These are phyloP conservation scores for Oxyura jamaicensis DNA, from an alignment of 2,113 vertebrate genomes.

Conservation along the genomic window DNA sequence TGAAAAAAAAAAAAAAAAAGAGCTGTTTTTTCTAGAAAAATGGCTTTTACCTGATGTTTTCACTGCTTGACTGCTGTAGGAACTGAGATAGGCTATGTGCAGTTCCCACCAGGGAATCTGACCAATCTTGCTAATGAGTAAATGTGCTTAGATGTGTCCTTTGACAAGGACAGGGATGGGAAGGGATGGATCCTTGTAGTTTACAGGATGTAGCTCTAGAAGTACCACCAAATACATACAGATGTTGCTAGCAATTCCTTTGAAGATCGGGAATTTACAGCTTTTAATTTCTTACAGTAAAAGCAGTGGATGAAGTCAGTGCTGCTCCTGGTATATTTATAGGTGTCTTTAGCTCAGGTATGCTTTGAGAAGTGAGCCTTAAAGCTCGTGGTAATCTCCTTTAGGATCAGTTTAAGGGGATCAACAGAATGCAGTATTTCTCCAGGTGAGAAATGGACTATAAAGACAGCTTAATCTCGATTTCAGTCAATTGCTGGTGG, in stretches of 20 bases:
- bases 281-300: not conserved
- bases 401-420: not conserved
- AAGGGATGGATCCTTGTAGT: too few species aligned
- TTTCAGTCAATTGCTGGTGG: not conserved
- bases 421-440: not conserved
- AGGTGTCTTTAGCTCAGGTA: not conserved
- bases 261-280: not conserved
- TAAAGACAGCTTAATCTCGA: not conserved
- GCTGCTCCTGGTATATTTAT: not conserved
- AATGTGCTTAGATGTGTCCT: not conserved
- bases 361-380: not conserved
- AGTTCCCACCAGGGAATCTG: not conserved
- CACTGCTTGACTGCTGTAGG: not conserved
- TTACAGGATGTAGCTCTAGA: not conserved
- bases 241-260: not conserved
- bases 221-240: not conserved
- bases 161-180: not conserved
- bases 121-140: constrained; percentile 1
- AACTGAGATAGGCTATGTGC: not conserved
- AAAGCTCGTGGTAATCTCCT: not conserved
- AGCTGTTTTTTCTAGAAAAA: not conserved
- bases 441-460: not conserved
- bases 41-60: not conserved
- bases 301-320: not conserved
- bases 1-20: not conserved